A percentile compares a stretch with the other conserved stretches of the same genome.
Evolutionary conservation across 2,797 vertebrate genomes (phyloP).

Genomic region (Lepilemur ruficaudatus): DNA sequence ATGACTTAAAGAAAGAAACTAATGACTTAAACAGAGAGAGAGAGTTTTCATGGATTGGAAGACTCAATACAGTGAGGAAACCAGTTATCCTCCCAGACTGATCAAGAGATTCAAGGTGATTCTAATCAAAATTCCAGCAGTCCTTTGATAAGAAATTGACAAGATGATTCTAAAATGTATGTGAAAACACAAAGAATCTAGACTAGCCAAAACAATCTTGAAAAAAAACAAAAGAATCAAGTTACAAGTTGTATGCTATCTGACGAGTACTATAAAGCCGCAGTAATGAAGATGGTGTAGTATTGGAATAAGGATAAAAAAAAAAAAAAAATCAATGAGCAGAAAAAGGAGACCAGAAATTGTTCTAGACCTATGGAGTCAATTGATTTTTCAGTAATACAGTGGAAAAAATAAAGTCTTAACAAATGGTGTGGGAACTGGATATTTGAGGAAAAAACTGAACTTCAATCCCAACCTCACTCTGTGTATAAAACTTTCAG

Average conservation of each 20-base stretch:
- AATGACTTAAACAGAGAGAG: not conserved
- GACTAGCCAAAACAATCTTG: not conserved
- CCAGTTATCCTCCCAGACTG: not conserved
- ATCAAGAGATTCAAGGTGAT: not conserved
- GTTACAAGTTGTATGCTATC: not conserved
- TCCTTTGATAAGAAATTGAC: not conserved
- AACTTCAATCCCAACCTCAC: not conserved
- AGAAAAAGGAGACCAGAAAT: not conserved
- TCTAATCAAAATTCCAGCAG: not conserved
- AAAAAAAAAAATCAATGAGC: not conserved
- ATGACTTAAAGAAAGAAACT: not conserved
- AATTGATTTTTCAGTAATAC: not conserved
- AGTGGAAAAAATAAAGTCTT: not conserved
- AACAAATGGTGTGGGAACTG: not conserved
- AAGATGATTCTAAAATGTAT: not conserved
- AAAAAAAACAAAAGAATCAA: not conserved
- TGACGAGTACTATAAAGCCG: not conserved
- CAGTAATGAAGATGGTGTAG: not conserved
- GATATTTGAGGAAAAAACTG: not conserved
- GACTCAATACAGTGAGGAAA: not conserved
- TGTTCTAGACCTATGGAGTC: not conserved
- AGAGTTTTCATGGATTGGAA: not conserved
- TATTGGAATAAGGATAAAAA: not conserved
- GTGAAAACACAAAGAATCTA: not conserved
- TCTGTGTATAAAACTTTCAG: not conserved